Conservation (phyloP, 2,113 vertebrate species). For the Chamaea fasciata region DNA sequence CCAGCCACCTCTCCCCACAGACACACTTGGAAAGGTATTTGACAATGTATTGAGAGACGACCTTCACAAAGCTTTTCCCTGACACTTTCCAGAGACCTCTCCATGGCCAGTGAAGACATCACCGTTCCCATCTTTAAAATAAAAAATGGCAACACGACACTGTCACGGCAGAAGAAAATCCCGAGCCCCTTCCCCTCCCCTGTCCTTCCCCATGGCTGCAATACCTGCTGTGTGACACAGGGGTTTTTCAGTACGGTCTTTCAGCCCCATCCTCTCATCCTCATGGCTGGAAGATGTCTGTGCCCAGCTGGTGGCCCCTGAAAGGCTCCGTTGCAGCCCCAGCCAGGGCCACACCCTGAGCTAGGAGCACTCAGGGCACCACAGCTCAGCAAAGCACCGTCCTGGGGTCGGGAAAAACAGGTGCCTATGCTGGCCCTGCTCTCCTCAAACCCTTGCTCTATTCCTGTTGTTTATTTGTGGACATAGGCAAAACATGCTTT, state of each 20-base stretch:
- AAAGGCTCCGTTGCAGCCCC: not conserved
- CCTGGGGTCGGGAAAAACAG: not conserved
- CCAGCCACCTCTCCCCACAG: not conserved
- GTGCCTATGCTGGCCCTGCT: not conserved
- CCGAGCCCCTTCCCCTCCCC: not conserved
- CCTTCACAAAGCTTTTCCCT: not conserved
- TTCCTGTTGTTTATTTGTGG: not conserved
- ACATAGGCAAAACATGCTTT: not conserved
- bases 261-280: not conserved
- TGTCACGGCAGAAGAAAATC: not conserved
- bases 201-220: fast-evolving
- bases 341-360: fast-evolving
- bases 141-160: not conserved
- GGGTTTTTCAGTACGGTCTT: not conserved
- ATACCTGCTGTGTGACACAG: not conserved
- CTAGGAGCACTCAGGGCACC: not conserved
- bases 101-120: not conserved
- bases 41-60: not conserved
- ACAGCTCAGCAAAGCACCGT: fast-evolving
- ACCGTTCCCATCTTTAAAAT: not conserved
- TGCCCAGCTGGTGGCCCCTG: not conserved
- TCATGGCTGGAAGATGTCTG: fast-evolving
- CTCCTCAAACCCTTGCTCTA: not conserved
- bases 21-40: not conserved
- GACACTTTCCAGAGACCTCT: not conserved